Evolutionary conservation across 2,113 vertebrate species (phyloP).

Genomic region (Anguilla japonica): DNA sequence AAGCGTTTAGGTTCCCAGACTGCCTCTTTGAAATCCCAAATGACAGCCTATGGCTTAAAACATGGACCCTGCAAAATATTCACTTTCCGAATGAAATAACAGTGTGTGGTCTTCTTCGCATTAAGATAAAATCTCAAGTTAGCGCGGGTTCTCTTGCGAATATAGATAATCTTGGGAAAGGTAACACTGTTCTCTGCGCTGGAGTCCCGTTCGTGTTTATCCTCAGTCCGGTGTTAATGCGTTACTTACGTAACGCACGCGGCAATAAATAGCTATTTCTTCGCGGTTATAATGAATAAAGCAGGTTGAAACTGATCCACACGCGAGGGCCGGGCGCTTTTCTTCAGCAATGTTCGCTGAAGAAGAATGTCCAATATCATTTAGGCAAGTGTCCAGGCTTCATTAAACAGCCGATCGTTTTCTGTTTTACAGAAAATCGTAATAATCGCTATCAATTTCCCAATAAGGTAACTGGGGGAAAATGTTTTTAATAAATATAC

Average conservation of each 20-base stretch:
- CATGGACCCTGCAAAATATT: neutral
- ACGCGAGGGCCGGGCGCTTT: conserved; percentile 8
- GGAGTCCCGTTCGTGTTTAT: conserved; percentile 49
- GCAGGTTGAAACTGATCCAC: conserved; percentile 18
- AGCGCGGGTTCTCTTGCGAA: conserved; percentile 31
- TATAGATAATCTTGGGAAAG: conserved; percentile 58
- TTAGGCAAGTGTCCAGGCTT: conserved; percentile 23
- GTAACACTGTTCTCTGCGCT: conserved; percentile 45
- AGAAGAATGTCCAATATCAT: neutral
- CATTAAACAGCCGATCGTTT: conserved; percentile 48
- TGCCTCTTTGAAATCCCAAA: conserved; percentile 19
- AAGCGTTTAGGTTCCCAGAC: neutral
- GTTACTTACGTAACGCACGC: conserved; percentile 62
- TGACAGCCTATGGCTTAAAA: conserved; percentile 15
- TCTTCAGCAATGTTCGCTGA: conserved; percentile 1
- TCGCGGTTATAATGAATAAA: conserved; percentile 25
- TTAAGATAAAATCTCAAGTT: conserved; percentile 39
- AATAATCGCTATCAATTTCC: conserved; percentile 20
- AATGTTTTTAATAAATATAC: neutral
- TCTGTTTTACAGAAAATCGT: conserved; percentile 39
- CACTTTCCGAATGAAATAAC: neutral
- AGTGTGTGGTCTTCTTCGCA: neutral
- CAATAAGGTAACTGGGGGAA: conserved; percentile 28
- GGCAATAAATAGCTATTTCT: conserved; percentile 41
- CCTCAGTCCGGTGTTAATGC: conserved; percentile 66